A percentile compares a stretch with the other conserved stretches of the same genome.
These are phyloP conservation scores for Holcopasites calliopsidis DNA, from an alignment of 1,140 invertebrate species.

Conservation along the genomic window DNA sequence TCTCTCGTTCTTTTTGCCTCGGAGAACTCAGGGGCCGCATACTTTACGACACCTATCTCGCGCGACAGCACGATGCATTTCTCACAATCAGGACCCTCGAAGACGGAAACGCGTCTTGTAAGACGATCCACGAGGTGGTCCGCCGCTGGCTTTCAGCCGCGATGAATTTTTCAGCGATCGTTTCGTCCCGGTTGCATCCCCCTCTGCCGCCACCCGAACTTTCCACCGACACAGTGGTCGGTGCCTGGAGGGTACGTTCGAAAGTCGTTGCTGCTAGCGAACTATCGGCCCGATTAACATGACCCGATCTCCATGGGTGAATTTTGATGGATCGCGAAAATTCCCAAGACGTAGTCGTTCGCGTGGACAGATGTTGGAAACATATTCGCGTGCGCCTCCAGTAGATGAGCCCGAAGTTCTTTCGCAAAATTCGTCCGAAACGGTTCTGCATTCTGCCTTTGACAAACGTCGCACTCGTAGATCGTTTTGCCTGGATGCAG, in stretches of 20 bases:
- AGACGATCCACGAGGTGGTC: constrained; percentile 64
- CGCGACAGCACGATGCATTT: constrained; percentile 62
- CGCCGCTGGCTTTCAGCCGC: constrained; percentile 44
- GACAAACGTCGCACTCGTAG: constrained; percentile 87
- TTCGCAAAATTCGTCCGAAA: constrained; percentile 84
- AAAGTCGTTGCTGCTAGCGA: neutral
- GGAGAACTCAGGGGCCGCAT: constrained; percentile 58
- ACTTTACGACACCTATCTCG: constrained; percentile 71
- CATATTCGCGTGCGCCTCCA: constrained; percentile 80
- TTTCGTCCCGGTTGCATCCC: constrained; percentile 15
- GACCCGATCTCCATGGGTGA: neutral
- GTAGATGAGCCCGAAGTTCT: constrained; percentile 85
- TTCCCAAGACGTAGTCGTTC: constrained; percentile 75
- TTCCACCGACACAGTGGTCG: neutral
- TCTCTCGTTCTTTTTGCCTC: constrained; percentile 52
- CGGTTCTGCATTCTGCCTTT: constrained; percentile 54
- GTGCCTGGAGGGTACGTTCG: neutral
- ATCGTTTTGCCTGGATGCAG: constrained; percentile 88
- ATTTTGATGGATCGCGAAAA: constrained; percentile 69
- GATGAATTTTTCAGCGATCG: constrained; percentile 46
- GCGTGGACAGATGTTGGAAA: constrained; percentile 76
- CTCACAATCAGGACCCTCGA: constrained; percentile 63
- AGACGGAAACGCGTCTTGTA: constrained; percentile 64
- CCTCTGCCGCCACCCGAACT: neutral
- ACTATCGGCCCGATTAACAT: neutral